phyloP scores from a whole-genome alignment of 2,113 vertebrate genomes.

The Pogonocichla stellata region DNA sequence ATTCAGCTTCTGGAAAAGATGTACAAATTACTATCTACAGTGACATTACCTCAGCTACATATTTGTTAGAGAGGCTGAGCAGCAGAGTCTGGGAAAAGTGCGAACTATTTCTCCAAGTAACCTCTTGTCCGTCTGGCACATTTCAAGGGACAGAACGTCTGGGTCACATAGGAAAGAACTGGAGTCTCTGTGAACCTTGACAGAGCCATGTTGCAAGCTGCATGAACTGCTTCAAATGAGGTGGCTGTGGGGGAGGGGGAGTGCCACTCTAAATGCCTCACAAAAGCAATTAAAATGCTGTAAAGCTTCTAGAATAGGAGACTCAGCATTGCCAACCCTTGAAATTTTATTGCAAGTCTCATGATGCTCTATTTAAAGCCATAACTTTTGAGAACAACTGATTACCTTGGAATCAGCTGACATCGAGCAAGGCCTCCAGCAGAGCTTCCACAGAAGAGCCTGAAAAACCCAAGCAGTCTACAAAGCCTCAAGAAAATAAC shows the following conservation, averaged over 20 bases:
- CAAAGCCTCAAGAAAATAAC: constrained; percentile 2
- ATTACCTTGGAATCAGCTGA: background rate
- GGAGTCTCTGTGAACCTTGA: constrained; percentile 31
- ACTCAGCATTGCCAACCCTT: background rate
- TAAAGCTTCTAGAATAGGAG: background rate
- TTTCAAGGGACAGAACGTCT: constrained; percentile 48
- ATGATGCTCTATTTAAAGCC: constrained; percentile 3
- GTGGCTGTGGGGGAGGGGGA: background rate
- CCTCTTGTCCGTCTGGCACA: constrained; percentile 58
- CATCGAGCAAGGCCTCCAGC: background rate
- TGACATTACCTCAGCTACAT: constrained; percentile 37
- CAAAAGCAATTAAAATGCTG: constrained; percentile 23
- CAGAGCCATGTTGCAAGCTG: constrained; percentile 51
- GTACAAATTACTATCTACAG: background rate
- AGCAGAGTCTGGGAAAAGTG: constrained; percentile 44
- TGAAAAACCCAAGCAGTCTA: background rate
- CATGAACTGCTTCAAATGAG: background rate
- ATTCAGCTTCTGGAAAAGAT: background rate
- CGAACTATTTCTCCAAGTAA: constrained; percentile 50
- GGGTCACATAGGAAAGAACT: constrained; percentile 44
- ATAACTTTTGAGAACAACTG: background rate
- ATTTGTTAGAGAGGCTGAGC: background rate
- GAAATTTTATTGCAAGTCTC: background rate
- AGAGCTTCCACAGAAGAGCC: background rate
- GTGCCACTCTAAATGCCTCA: background rate